phyloP scores from a whole-genome alignment of 1,140 invertebrate genomes.

The Diabrotica virgifera region DNA sequence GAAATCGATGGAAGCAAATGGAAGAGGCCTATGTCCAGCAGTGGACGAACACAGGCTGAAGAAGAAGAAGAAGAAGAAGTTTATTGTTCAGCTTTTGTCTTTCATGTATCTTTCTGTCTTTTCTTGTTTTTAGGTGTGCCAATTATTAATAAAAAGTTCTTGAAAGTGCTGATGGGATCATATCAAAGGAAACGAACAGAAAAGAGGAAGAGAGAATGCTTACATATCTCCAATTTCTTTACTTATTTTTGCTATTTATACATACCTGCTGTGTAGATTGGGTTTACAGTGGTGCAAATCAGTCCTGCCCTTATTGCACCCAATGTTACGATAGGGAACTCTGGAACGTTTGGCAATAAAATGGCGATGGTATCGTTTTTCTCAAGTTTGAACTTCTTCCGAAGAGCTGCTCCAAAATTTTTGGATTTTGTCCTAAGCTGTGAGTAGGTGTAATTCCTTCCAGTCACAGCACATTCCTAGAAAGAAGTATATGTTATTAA shows the following conservation, averaged over 20 bases:
- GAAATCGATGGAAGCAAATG: too few relatives aligned
- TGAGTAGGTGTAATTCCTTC: constrained; percentile 67
- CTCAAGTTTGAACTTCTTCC: constrained; percentile 62
- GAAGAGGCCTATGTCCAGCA: too few relatives aligned
- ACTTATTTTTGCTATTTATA: not conserved
- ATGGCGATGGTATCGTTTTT: constrained; percentile 70
- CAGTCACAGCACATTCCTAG: constrained; percentile 69
- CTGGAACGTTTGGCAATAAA: constrained; percentile 72
- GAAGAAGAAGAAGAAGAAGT: too few relatives aligned
- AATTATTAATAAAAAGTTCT: too few relatives aligned
- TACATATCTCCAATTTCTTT: too few relatives aligned
- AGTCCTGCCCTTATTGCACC: constrained; percentile 69
- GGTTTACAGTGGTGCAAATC: constrained; percentile 74
- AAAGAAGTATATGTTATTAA: constrained; percentile 21
- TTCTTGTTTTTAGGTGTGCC: too few relatives aligned
- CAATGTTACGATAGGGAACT: constrained; percentile 65
- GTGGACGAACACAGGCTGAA: too few relatives aligned
- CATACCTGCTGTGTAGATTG: constrained; percentile 73
- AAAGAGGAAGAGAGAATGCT: too few relatives aligned
- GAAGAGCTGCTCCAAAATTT: constrained; percentile 66
- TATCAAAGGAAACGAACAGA: too few relatives aligned
- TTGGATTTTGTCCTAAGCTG: constrained; percentile 61
- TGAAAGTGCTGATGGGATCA: too few relatives aligned
- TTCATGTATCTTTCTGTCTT: too few relatives aligned
- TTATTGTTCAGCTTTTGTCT: too few relatives aligned